Conservation (phyloP, 2,113 vertebrate genomes). For the Athene noctua region DNA sequence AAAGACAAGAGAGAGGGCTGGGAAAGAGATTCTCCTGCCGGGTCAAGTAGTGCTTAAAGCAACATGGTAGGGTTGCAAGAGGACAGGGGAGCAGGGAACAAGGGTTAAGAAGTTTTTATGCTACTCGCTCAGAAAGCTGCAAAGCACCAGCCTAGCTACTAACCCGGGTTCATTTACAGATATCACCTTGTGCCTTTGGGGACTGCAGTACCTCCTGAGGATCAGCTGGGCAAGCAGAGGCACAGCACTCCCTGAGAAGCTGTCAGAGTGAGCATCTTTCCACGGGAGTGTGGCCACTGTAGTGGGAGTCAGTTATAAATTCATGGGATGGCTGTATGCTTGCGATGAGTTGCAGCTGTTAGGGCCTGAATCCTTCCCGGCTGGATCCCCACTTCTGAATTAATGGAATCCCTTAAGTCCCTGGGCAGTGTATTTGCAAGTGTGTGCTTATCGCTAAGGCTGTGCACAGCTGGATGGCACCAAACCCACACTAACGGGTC, state of each 20-base stretch:
- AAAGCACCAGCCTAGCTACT: background rate
- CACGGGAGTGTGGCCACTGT: fast-evolving
- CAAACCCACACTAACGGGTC: background rate
- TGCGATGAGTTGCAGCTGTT: background rate
- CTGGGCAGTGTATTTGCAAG: background rate
- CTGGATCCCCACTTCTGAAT: background rate
- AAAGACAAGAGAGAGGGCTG: background rate
- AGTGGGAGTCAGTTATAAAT: background rate
- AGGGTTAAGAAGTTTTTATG: background rate
- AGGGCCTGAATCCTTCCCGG: background rate
- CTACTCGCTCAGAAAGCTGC: background rate
- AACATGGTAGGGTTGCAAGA: background rate
- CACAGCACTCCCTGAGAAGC: background rate
- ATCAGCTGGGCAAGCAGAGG: background rate
- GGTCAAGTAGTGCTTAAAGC: background rate
- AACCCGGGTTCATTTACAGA: background rate
- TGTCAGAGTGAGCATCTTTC: background rate
- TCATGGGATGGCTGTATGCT: background rate
- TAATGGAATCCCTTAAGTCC: background rate
- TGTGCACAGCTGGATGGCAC: background rate
- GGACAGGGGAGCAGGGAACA: background rate
- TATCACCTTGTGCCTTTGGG: background rate
- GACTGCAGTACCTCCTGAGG: background rate
- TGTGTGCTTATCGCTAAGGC: background rate
- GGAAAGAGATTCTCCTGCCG: background rate